Conservation (phyloP, 2,797 vertebrate species). For the Cheirogaleus major region DNA sequence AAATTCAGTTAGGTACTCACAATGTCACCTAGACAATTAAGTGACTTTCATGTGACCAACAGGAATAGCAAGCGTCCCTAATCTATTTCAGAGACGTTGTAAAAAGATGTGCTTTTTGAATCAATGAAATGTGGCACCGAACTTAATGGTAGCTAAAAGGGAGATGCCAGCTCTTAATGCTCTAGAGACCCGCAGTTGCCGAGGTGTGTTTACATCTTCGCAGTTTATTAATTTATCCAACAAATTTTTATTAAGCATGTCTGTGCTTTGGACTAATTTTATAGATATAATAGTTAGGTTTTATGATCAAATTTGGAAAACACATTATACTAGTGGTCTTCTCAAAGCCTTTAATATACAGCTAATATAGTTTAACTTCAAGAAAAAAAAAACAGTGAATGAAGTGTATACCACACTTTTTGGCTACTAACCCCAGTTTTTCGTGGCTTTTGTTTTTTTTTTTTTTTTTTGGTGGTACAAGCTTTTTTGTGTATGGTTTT, state of each 20-base stretch:
- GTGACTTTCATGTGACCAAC: neutral
- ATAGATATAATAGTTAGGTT: neutral
- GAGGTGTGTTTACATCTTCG: neutral
- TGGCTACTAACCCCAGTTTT: neutral
- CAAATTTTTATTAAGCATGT: neutral
- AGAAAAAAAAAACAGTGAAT: neutral
- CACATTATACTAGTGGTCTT: neutral
- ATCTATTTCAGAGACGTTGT: neutral
- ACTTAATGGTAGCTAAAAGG: neutral
- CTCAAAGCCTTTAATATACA: neutral
- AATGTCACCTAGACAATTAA: neutral
- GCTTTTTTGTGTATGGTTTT: neutral
- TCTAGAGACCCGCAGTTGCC: neutral
- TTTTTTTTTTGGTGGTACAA: neutral
- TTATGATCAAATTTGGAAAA: neutral
- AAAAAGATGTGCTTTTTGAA: neutral
- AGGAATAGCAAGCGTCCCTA: neutral
- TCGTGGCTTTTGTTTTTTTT: neutral
- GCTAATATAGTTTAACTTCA: neutral
- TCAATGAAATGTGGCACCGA: neutral
- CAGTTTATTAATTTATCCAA: neutral
- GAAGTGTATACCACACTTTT: neutral
- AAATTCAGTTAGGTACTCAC: neutral
- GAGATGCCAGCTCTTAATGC: neutral
- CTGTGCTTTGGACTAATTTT: neutral